Base-by-base conservation (phyloP, 1,140 invertebrate genomes). In the Trichonephila clavipes region DNA sequence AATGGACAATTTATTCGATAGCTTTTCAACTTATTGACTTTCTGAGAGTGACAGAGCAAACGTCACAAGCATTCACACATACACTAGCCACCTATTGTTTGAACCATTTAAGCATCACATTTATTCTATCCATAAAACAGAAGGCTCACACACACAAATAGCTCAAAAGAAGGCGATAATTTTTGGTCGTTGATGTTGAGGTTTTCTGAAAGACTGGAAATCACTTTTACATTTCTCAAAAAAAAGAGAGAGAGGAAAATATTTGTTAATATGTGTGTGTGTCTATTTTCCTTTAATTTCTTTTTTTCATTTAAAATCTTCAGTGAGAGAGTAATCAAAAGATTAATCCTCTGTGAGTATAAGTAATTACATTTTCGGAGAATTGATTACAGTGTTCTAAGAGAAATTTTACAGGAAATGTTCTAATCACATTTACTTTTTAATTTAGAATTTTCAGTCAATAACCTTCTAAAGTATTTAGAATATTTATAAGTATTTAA, bases 1-100 rank as follows among this genome's bases (percentile, higher is more conserved):
- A 83, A 51, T 6, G 82, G 82, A 24, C 51, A 59, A 58, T 83
- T 83, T 83, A 83, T 83, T 83, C 82, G 24, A 83, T 59, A 14
- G 2, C 81, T 59, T 83, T 83, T 83, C 82, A 83, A 83, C 82
- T 83, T 34, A 40, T 34, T 77, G 69, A 83, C 44, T 83, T 34
- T 14, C 28, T 40, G 72, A 34, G 28, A 77, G 34, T 77, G 72
- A 77, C 34, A 77, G 34, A 77, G 40, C 14, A 28, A 34, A 40
- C 69, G 69, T 2, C 10, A 64, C 16, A 64, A 18, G 0, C 61
- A 1, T 21, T 64, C 18, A 51, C 51, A 10, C 51, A 51, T 51
- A 51, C 21, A 16, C 14, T 3, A n/a, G 10, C n/a, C 8, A 16
- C 16, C 34, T 18, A 18, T 77, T 77, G 72, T 77, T 77, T 77